Evolutionary conservation across 2,888 invertebrate genomes (phyloP), one percentile per base, ranked within the genome.

Genomic region (Drosophila percnosoma): DNA sequence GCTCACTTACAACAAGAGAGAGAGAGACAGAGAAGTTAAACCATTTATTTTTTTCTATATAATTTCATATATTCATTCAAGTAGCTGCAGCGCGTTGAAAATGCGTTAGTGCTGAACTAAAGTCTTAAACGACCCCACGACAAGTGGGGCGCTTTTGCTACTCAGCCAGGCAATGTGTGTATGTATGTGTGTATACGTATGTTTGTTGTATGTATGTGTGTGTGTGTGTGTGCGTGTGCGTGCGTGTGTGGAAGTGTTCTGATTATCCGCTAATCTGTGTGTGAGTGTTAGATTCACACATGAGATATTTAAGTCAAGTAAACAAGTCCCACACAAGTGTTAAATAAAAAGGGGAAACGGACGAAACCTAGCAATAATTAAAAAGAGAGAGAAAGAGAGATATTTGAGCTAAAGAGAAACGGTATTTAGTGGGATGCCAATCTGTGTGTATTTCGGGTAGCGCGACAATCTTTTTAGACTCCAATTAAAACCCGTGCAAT

Each of bases 401-500:
- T 45, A 52, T 18, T 21, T 34, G 15, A 15, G 49, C n/a, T 29
- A 27, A 38, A 10, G 38, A 58, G 38, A 38, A 59, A 38, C 68
- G 68, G 48, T 63, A 61, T 49, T 68, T 45, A 38, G 63, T 57
- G 57, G 24, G 69, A 68, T 68, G 80, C 29, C 40, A 58, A 61
- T 18, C 57, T 29, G 59, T 51, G 55, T 45, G 55, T 33, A 68
- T 45, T 36, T 61, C 38, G 57, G 18, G 18, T 21, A 38, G 29
- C 29, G 45, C 13, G 24, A 53, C 36, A 67, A 67, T 27, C 10
- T 21, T 6, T 54, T 13, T 4, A 15, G n/a, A 11, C 8, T 48
- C 31, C 57, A 76, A 62, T 70, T 65, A 55, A 62, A 77, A 49
- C 54, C 48, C 42, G 58, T 52, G 40, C 55, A 73, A 77, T 80